Base-by-base conservation (phyloP, 2,797 vertebrate genomes). In the Sebastes ruberrimus region DNA sequence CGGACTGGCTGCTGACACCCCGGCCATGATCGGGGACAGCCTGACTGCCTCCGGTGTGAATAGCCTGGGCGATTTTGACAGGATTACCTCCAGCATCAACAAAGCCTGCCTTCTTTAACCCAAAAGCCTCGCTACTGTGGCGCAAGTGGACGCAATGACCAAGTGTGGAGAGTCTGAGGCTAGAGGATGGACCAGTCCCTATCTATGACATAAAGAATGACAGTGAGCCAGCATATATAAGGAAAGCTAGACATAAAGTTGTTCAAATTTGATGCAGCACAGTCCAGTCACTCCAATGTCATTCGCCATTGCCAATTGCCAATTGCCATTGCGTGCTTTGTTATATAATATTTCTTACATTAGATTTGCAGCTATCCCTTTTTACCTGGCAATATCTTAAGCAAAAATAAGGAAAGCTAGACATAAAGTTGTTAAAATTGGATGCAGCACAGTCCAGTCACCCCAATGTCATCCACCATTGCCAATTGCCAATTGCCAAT, bases 11-110 rank as follows among this genome's bases (percentile, higher is more conserved):
- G 74, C 70, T 66, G 63, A 83, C 65, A 70, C 60, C 25, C 49
- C 16, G 42, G 74, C 73, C 65, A 78, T 38, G 79, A 77, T 86
- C 71, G 11, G 33, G 67, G 73, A 78, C 57, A 71, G 74, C 49
- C 75, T 38, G 57, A 78, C 64, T 65, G 82, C 56, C 74, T 79
- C 65, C n/a, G 53, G 74, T 79, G 46, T 68, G 76, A 78, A 22
- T 25, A 57, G 61, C 22, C 28, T 4, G 65, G 64, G 68, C 9
- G 23, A 59, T 88, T 88, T 73, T 82, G 78, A 84, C 59, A 84
- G 85, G 71, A 87, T 89, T 86, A 88, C 81, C 79, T 83, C 49
- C 46, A 81, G 85, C 81, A 71, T 81, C 86, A 86, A 88, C 85
- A 86, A 73, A 84, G 80, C 30, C 16, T 65, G 55, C 33, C 56